Base-by-base conservation (phyloP, 2,888 invertebrate genomes). In the Micropterix aruncella region DNA sequence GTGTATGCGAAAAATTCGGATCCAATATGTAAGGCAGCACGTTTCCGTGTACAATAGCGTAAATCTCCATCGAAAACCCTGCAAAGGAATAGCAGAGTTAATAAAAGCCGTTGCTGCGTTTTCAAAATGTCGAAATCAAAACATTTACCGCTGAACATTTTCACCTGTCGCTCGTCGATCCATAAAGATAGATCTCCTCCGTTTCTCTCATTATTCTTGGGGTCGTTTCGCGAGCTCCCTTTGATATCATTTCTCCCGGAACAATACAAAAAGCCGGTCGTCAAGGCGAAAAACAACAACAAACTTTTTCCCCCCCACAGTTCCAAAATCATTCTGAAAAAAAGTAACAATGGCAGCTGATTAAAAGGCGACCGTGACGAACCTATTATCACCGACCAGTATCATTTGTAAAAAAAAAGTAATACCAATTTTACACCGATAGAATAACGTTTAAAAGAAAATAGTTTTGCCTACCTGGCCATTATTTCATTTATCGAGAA, bases 131-230 rank as follows among this genome's bases (percentile, higher is more conserved):
- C 18, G 17, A 41, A 14, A 17, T 42, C 18, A 43, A 41, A 37
- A 18, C 27, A 19, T 36, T 74, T 60, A 90, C 91, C 91, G 63
- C 88, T 89, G 56, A 91, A 84, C 79, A 87, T 83, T 68, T 89
- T 83, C 44, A 92, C 85, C 74, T 92, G 91, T 54, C 87, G 83
- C 59, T 88, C 86, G 61, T 90, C 89, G 57, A 92, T 91, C 91
- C 91, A 92, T 47, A 92, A 67, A 44, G 86, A 85, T 50, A 89
- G 73, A 61, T 86, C 86, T 44, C 63, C 48, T 7, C 46, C 46
- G 38, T 45, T 42, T 18, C 48, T 44, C 17, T 49, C 47, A 2
- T 46, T 16, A 18, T 17, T 39, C 18, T 48, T 51, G 9, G 46
- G 36, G 15, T 48, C 46, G 16, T 38, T 43, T 37, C 48, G 42